Base-by-base conservation (phyloP, 2,113 vertebrate species). In the Aptenodytes forsteri region DNA sequence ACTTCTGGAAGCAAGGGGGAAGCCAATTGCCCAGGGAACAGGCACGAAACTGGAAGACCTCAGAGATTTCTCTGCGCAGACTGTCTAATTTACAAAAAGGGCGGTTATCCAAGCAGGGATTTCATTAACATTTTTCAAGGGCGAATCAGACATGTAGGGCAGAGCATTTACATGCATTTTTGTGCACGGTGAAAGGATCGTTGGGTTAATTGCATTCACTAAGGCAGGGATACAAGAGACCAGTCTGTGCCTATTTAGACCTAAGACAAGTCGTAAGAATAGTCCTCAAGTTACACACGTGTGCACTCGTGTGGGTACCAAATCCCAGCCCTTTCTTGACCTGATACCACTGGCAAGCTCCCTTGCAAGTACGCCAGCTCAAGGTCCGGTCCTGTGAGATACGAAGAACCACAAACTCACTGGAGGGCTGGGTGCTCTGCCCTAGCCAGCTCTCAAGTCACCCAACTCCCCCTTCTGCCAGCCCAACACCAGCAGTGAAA, bases 111-210 rank as follows among this genome's bases (percentile, higher is more conserved):
- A 69, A 96, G 54, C 61, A 80, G 87, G 69, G 87, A 83, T 80
- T 83, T 91, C 92, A 94, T 71, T 93, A 64, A 65, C 78, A 47
- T 92, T 91, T 87, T 65, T 93, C 81, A 95, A 89, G 69, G 88
- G 90, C 15, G 0, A 93, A 83, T 76, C 66, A 80, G 62, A 85
- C 46, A 29, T 4, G 0, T 22, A 72, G 52, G 47, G 66, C 64
- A 85, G 66, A 90, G 58, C 55, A 66, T 50, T 88, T 47, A 42
- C 75, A 59, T 55, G 79, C 49, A 29, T 54, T 83, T 80, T 72
- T 93, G 81, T 46, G 55, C 56, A 40, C 3, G 0, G 42, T 46
- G 75, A 82, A 77, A 83, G 56, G 88, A 79, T 36, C 1, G 5
- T 17, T 3, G 6, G 30, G 52, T 83, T 92, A 85, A 89, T 4